A percentile compares a stretch with the other conserved stretches of the same genome.
These are phyloP conservation scores for Furcifer pardalis DNA, from an alignment of 2,797 vertebrate species.

Conservation along the genomic window DNA sequence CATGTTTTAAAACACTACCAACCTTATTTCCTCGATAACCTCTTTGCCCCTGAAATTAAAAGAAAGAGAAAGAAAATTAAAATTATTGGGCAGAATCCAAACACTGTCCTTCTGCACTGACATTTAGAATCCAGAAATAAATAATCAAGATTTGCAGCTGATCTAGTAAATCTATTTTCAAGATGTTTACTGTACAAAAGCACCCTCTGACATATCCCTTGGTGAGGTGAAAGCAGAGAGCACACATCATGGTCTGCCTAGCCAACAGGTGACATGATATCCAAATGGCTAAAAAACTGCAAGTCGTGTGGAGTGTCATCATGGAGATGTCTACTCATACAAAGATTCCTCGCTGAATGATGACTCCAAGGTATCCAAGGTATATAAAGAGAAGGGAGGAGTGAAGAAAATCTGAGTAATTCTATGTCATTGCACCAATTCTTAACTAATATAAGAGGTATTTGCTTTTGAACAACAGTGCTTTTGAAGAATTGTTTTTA, in stretches of 20 bases:
- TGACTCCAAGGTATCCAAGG: too few species aligned
- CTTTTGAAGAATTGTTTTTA: too few species aligned
- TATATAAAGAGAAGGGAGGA: neutral
- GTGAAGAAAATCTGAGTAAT: neutral
- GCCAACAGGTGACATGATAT: too few species aligned
- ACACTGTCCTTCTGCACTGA: neutral
- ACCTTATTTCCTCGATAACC: constrained; percentile 82
- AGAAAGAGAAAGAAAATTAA: constrained; percentile 38
- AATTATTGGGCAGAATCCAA: too few species aligned
- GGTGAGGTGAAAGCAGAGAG: too few species aligned
- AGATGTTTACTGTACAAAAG: neutral
- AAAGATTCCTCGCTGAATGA: too few species aligned
- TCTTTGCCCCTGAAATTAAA: constrained; percentile 79
- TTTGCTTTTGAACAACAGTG: neutral
- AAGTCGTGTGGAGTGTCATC: too few species aligned
- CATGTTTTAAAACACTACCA: constrained; percentile 57
- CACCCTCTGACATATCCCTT: too few species aligned
- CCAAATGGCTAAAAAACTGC: too few species aligned
- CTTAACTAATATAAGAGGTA: too few species aligned
- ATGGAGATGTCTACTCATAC: too few species aligned
- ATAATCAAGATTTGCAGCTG: neutral
- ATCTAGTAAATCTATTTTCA: neutral
- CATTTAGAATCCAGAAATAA: neutral
- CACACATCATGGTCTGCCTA: too few species aligned
- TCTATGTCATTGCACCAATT: neutral